Evolutionary conservation across 2,113 vertebrate genomes (phyloP).

Genomic region (Ifrita kowaldi): DNA sequence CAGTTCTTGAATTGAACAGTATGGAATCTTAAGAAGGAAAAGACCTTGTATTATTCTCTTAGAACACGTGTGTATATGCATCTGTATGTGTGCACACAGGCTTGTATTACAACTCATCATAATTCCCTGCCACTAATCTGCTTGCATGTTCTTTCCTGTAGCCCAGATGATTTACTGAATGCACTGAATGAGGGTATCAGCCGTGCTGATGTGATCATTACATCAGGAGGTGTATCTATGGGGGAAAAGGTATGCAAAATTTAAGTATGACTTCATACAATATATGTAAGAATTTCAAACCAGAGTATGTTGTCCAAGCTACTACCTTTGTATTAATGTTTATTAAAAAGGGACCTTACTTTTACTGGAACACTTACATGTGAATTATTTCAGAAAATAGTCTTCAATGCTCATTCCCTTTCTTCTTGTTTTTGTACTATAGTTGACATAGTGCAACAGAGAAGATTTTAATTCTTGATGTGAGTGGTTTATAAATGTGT

Average conservation of each 20-base stretch:
- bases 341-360: neutral
- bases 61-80: neutral
- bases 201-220: slow-evolving; percentile 99
- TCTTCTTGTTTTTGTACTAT: neutral
- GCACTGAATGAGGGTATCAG: slow-evolving; percentile 99
- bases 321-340: neutral
- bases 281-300: neutral
- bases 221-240: slow-evolving; percentile 98
- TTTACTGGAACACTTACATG: neutral
- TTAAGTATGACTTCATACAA: neutral
- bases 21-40: neutral
- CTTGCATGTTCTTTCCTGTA: slow-evolving; percentile 70
- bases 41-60: neutral
- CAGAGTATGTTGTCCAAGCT: neutral
- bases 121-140: slow-evolving; percentile 40
- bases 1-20: neutral
- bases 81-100: neutral
- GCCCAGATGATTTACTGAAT: slow-evolving; percentile 98
- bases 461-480: neutral
- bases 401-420: neutral
- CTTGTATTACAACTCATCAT: neutral
- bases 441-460: neutral
- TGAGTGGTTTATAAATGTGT: neutral
- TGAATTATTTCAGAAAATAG: neutral
- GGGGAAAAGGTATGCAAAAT: slow-evolving; percentile 90